Conservation (phyloP, 2,113 vertebrate genomes). For the Abramis brama region DNA sequence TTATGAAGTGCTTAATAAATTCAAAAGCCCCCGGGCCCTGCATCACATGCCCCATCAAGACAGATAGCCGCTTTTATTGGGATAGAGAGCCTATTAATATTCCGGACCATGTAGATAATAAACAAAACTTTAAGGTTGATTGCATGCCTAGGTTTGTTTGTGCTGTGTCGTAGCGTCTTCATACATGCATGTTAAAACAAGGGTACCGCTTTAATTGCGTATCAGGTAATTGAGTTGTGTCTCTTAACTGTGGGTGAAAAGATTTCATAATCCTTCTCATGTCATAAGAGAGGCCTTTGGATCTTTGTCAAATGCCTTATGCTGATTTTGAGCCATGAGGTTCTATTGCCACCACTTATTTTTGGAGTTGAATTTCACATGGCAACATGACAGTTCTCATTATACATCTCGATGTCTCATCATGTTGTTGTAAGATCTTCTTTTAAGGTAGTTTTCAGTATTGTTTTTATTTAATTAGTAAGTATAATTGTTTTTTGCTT, state of each 20-base stretch:
- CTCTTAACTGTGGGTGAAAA: conserved; percentile 27
- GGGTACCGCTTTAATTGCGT: conserved; percentile 55
- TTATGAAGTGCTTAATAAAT: conserved; percentile 21
- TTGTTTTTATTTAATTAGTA: not conserved
- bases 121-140: not conserved
- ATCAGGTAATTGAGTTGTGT: conserved; percentile 36
- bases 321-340: conserved; percentile 21
- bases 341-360: conserved; percentile 15
- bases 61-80: conserved; percentile 9
- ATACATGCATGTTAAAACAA: conserved; percentile 61
- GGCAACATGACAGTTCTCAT: conserved; percentile 29
- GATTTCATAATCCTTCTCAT: conserved; percentile 39
- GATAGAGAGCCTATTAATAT: conserved; percentile 16
- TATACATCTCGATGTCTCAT: conserved; percentile 30
- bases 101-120: conserved; percentile 19
- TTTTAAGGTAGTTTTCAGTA: conserved; percentile 10
- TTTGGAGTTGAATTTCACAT: conserved; percentile 29
- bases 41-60: not conserved
- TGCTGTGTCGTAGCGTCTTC: not conserved
- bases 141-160: not conserved
- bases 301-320: conserved; percentile 30
- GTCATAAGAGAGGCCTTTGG: conserved; percentile 37
- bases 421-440: conserved; percentile 10
- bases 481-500: not conserved
- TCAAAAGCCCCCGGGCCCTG: not conserved